Conservation (phyloP, 2,888 invertebrate genomes). For the Drosophila prolongata region DNA sequence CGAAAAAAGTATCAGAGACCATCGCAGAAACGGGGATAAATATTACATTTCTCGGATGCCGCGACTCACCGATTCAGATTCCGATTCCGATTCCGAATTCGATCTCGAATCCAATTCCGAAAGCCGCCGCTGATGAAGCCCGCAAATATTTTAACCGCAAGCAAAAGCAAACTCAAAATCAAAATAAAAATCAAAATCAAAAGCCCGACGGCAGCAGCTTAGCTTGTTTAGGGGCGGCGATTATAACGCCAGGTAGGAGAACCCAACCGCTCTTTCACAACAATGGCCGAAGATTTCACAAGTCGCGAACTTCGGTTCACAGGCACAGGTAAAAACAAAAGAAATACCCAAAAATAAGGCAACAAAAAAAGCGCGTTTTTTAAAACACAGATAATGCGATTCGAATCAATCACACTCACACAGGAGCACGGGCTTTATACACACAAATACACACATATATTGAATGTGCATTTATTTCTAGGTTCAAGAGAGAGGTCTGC, state of each 20-base stretch:
- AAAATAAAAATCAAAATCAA: conserved; percentile 37
- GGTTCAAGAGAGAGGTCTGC: neutral
- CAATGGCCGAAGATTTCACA: conserved; percentile 33
- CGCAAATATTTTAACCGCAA: conserved; percentile 74
- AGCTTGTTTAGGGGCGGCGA: conserved; percentile 20
- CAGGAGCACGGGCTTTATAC: neutral
- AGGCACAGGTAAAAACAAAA: conserved; percentile 13
- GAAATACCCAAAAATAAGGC: neutral
- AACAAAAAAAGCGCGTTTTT: neutral
- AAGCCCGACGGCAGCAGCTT: conserved; percentile 38
- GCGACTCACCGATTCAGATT: conserved; percentile 25
- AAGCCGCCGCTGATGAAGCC: conserved; percentile 49
- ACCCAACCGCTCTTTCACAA: conserved; percentile 35
- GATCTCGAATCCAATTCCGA: conserved; percentile 16
- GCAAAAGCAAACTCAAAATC: conserved; percentile 16
- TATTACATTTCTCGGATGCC: neutral
- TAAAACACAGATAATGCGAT: neutral
- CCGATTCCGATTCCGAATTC: conserved; percentile 15
- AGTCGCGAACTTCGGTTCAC: conserved; percentile 21
- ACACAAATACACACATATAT: neutral
- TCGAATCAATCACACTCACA: conserved; percentile 3
- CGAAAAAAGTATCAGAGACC: neutral
- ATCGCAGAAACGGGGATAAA: neutral
- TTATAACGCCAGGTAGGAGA: conserved; percentile 38
- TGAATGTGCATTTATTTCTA: neutral